These are phyloP conservation scores for Fistularia commersonii DNA, from an alignment of 2,797 vertebrate genomes.

Conservation along the genomic window DNA sequence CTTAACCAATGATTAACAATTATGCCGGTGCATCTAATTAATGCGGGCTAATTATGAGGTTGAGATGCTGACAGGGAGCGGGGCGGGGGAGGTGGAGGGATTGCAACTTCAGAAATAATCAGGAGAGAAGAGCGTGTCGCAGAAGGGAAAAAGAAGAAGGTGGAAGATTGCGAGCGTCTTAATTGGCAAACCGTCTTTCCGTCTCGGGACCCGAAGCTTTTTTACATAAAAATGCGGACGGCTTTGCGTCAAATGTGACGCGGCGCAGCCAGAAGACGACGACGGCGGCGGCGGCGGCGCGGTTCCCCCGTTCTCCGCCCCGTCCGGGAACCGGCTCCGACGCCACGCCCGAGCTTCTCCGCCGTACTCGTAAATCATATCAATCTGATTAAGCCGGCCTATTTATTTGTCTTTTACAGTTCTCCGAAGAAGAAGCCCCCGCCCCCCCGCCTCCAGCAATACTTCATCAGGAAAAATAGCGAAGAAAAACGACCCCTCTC, in stretches of 20 bases:
- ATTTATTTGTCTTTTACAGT: conserved; percentile 27
- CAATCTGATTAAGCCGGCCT: neutral
- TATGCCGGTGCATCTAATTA: conserved; percentile 80
- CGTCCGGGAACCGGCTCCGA: too few species aligned
- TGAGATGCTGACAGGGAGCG: conserved; percentile 70
- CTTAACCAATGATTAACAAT: conserved; percentile 80
- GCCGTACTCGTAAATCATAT: too few species aligned
- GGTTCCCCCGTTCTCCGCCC: too few species aligned
- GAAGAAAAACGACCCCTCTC: conserved; percentile 67
- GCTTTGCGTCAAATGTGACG: conserved; percentile 55
- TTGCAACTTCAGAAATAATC: conserved; percentile 65
- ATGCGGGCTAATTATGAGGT: conserved; percentile 76
- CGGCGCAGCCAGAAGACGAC: conserved; percentile 25
- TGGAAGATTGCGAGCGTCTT: conserved; percentile 56
- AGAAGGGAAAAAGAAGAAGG: conserved; percentile 22
- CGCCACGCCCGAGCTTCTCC: too few species aligned
- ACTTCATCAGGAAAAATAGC: conserved; percentile 58
- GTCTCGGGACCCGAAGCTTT: conserved; percentile 56
- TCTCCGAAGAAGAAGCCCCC: conserved; percentile 30
- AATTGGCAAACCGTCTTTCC: conserved; percentile 61
- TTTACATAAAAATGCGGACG: conserved; percentile 55
- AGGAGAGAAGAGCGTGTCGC: conserved; percentile 44
- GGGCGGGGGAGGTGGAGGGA: conserved; percentile 32
- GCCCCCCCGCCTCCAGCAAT: conserved; percentile 46
- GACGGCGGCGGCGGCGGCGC: too few species aligned